Percentiles rank a stretch among this genome's conserved stretches.
These are phyloP conservation scores for Brachyptera risi DNA, from an alignment of 2,888 invertebrate genomes.

Conservation along the genomic window DNA sequence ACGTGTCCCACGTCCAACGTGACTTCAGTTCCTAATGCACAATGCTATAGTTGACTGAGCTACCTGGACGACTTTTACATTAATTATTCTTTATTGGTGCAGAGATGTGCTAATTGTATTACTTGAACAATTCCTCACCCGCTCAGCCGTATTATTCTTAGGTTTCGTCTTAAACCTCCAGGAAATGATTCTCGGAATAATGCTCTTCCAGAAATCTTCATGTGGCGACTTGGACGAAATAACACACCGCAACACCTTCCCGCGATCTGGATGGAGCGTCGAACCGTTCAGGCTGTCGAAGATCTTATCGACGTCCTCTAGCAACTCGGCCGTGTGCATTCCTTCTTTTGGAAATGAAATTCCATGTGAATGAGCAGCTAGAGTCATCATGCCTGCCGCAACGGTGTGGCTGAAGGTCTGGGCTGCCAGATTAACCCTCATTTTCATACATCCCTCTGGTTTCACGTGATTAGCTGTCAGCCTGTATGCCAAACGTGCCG, in stretches of 20 bases:
- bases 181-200: neutral
- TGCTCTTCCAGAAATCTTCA: neutral
- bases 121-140: too few species aligned
- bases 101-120: too few species aligned
- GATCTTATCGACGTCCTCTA: neutral
- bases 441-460: slow-evolving; percentile 6
- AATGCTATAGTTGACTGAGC: too few species aligned
- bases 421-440: slow-evolving; percentile 19
- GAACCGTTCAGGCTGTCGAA: slow-evolving; percentile 10
- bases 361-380: neutral
- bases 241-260: neutral
- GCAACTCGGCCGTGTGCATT: neutral
- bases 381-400: slow-evolving; percentile 11
- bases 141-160: neutral
- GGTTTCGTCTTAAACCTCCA: neutral
- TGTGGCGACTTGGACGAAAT: neutral
- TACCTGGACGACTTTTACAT: too few species aligned
- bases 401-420: slow-evolving; percentile 22
- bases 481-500: neutral
- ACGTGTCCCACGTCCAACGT: too few species aligned
- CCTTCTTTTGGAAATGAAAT: neutral
- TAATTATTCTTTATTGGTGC: too few species aligned
- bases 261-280: neutral
- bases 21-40: too few species aligned
- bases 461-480: slow-evolving; percentile 13